Conservation (phyloP, 2,797 vertebrate species). For the Salmo trutta region DNA sequence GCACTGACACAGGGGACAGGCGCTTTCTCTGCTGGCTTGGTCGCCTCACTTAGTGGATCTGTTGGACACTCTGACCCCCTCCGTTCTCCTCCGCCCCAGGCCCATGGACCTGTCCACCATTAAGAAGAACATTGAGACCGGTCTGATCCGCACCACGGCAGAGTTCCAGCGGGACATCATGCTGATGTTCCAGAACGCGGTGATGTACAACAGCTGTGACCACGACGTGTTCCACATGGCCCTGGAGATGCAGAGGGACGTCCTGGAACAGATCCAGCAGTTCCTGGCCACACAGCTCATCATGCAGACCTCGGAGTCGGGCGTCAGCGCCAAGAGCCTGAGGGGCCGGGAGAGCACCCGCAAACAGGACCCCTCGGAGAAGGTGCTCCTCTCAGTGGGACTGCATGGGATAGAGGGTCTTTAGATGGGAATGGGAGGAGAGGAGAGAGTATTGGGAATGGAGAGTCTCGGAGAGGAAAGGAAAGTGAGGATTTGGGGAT, state of each 20-base stretch:
- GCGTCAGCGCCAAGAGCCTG: conserved; percentile 89
- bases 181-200: conserved; percentile 92
- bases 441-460: neutral
- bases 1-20: neutral
- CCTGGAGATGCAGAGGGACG: no score
- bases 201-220: conserved; percentile 85
- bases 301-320: conserved; percentile 91
- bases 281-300: conserved; percentile 90
- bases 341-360: conserved; percentile 92
- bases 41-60: no score
- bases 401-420: neutral
- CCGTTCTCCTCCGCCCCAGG: conserved; percentile 49
- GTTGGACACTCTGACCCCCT: neutral
- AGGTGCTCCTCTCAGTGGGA: conserved; percentile 79
- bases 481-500: neutral
- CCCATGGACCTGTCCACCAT: conserved; percentile 91
- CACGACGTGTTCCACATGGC: no score
- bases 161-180: conserved; percentile 91
- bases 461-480: neutral
- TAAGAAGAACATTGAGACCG: conserved; percentile 90
- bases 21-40: neutral
- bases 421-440: neutral
- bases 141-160: conserved; percentile 85
- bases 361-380: conserved; percentile 94
- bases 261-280: conserved; percentile 89